These are phyloP conservation scores for Drosophila malerkotliana DNA, from an alignment of 1,140 invertebrate species.

Conservation along the genomic window DNA sequence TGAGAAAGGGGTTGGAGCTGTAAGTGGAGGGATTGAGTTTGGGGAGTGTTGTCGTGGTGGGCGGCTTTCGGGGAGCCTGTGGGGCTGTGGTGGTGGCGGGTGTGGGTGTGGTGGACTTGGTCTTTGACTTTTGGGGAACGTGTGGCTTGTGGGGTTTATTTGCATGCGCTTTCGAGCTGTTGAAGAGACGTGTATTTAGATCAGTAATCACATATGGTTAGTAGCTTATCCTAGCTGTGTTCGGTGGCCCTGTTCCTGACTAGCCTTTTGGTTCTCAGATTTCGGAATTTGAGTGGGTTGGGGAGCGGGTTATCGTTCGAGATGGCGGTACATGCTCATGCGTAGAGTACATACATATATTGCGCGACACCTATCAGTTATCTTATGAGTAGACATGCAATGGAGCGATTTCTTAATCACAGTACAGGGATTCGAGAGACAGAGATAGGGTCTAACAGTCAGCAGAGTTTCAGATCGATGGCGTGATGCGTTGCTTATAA, in stretches of 20 bases:
- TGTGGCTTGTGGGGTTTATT: conserved; percentile 70
- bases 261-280: conserved; percentile 54
- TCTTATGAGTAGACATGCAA: conserved; percentile 44
- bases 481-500: conserved; percentile 3
- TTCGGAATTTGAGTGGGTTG: conserved; percentile 4
- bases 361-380: conserved; percentile 24
- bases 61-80: conserved; percentile 22
- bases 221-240: conserved; percentile 49
- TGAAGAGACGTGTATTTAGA: conserved; percentile 77
- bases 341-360: conserved; percentile 13
- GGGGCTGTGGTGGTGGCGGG: conserved; percentile 42
- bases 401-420: conserved; percentile 20
- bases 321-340: conserved; percentile 46
- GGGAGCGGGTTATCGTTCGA: conserved; percentile 12
- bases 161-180: conserved; percentile 83
- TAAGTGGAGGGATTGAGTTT: conserved; percentile 38
- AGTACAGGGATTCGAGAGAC: conserved; percentile 6
- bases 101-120: conserved; percentile 37
- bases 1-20: conserved; percentile 69
- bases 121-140: conserved; percentile 58
- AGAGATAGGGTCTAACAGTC: conserved; percentile 33
- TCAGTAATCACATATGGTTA: conserved; percentile 72
- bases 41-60: conserved; percentile 14
- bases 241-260: conserved; percentile 3
- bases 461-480: conserved; percentile 23